Evolutionary conservation across 2,888 invertebrate genomes (phyloP).

Genomic region (Dicranocentrus wangi): DNA sequence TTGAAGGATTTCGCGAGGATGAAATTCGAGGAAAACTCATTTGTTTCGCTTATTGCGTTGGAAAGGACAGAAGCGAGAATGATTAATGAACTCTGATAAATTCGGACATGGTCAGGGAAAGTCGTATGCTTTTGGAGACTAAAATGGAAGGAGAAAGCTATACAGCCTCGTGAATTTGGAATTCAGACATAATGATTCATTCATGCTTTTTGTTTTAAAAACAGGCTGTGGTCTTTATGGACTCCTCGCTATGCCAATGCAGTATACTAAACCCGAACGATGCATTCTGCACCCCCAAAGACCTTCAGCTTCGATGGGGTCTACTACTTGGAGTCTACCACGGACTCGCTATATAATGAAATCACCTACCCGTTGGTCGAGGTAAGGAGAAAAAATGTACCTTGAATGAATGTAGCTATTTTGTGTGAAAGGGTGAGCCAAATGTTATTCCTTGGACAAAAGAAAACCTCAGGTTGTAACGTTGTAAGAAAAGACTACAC

Average conservation of each 20-base stretch:
- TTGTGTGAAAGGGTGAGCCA: too few species aligned
- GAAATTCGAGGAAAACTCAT: too few species aligned
- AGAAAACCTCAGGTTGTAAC: not conserved
- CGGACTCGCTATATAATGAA: constrained; percentile 90
- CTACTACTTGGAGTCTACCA: constrained; percentile 85
- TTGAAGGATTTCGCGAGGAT: too few species aligned
- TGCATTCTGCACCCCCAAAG: constrained; percentile 79
- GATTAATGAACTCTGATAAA: too few species aligned
- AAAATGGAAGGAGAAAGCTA: not conserved
- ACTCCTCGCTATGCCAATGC: constrained; percentile 80
- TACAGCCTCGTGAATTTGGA: not conserved
- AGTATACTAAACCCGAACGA: constrained; percentile 80
- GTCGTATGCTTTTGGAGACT: not conserved
- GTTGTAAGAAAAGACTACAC: not conserved
- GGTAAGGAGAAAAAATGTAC: constrained; percentile 76
- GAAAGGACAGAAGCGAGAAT: too few species aligned
- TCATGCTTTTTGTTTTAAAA: too few species aligned
- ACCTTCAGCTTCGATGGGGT: constrained; percentile 89
- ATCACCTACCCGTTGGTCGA: constrained; percentile 88
- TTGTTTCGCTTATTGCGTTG: not conserved
- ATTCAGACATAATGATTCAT: too few species aligned
- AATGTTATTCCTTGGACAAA: not conserved
- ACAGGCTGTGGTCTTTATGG: constrained; percentile 82
- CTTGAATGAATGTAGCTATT: too few species aligned
- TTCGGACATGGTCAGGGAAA: not conserved